A percentile compares a stretch with the other conserved stretches of the same genome.
Evolutionary conservation across 2,888 invertebrate genomes (phyloP).

Genomic region (Disparrhopalites patrizii): DNA sequence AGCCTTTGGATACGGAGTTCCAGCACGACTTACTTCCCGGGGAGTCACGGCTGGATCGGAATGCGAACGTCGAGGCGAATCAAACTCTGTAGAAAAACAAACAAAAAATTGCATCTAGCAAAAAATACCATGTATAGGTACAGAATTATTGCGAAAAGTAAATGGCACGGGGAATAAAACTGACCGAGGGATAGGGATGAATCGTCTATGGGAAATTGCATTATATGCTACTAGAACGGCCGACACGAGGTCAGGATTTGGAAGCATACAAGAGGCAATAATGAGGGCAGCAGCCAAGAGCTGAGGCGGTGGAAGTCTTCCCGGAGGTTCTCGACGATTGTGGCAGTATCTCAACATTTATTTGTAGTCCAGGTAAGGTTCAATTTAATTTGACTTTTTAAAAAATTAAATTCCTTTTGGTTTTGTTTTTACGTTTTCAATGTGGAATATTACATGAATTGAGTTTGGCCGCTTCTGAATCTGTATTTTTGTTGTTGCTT

Average conservation of each 20-base stretch:
- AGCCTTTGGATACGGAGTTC: conserved; percentile 7
- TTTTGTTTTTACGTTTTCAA: too few species aligned
- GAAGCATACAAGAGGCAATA: neutral
- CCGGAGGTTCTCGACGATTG: too few species aligned
- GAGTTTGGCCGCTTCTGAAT: too few species aligned
- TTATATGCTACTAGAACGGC: conserved; percentile 5
- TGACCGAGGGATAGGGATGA: conserved; percentile 3
- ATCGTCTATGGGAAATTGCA: neutral
- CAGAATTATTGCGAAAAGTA: too few species aligned
- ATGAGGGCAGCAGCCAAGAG: neutral
- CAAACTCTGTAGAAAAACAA: conserved; percentile 3
- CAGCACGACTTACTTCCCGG: neutral
- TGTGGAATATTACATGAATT: too few species aligned
- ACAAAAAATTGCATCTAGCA: neutral
- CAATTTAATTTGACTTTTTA: too few species aligned
- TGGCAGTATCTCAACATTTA: too few species aligned
- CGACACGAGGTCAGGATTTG: neutral
- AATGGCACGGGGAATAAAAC: neutral
- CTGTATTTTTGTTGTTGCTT: too few species aligned
- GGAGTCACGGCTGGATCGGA: conserved; percentile 11
- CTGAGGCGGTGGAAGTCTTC: too few species aligned
- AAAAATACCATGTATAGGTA: neutral
- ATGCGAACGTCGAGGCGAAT: neutral
- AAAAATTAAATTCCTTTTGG: too few species aligned
- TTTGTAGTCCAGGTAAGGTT: too few species aligned